phyloP scores from a whole-genome alignment of 2,113 vertebrate species.

The Eretmochelys imbricata region DNA sequence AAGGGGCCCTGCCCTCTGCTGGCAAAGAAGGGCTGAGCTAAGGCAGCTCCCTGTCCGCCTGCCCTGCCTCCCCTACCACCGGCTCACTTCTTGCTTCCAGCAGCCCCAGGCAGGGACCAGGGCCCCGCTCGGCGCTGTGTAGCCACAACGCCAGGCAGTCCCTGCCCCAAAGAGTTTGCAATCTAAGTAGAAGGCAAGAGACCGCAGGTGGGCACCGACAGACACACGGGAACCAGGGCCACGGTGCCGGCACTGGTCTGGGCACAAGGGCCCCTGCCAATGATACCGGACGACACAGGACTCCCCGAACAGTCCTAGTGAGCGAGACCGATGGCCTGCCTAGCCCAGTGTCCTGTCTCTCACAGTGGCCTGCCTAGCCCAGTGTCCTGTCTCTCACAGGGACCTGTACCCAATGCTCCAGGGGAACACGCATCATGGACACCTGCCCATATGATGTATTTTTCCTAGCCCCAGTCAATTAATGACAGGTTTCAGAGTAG shows the following conservation, averaged over 20 bases:
- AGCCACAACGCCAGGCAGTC: not conserved
- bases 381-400: not conserved
- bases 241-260: too few relatives aligned
- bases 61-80: too few relatives aligned
- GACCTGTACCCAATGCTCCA: not conserved
- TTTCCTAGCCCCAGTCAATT: too few relatives aligned
- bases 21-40: not conserved
- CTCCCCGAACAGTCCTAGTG: not conserved
- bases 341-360: not conserved
- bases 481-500: too few relatives aligned
- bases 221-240: not conserved
- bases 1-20: not conserved
- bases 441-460: too few relatives aligned
- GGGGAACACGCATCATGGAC: not conserved
- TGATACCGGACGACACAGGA: not conserved
- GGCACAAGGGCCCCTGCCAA: too few relatives aligned
- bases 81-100: too few relatives aligned
- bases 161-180: too few relatives aligned
- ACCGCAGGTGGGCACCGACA: too few relatives aligned
- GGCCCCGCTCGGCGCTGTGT: not conserved
- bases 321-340: not conserved
- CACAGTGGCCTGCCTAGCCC: not conserved
- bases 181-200: too few relatives aligned
- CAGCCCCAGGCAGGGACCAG: too few relatives aligned
- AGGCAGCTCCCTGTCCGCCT: too few relatives aligned